Evolutionary conservation across 2,113 vertebrate species (phyloP), one percentile per base, ranked within the genome.

Genomic region (Silurus meridionalis): DNA sequence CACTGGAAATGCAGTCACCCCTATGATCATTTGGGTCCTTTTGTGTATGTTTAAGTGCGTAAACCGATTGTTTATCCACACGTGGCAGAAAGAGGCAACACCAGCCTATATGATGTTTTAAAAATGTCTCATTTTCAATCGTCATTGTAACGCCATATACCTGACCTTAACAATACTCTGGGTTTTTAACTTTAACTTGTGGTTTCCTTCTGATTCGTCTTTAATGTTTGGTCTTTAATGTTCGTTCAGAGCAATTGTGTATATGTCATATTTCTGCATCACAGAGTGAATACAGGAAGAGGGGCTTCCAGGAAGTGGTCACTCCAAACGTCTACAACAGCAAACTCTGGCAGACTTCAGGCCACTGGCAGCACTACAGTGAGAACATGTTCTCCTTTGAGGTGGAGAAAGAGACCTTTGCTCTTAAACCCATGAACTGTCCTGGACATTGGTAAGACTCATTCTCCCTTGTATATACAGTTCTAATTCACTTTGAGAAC

Each of bases 381-480:
- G 98, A 99, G 46, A 99, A 98, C 91, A 99, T 99, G 97, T 99
- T 99, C 93, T 98, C 97, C 17, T 99, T 99, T 55, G 97, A 99
- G 91, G 96, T 95, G 28, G 98, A 99, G 91, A 99, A 99, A 92
- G 98, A 99, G 90, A 93, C 92, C 25, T 99, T 98, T 60, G 98
- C 98, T 80, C 95, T 99, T 75, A 99, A 99, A 83, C 98, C 98
- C 25, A 99, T 99, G 98, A 99, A 99, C 92, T 99, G 98, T 90
- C 98, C 98, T 0, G 98, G 98, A 91, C 98, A 99, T 90, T 99
- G 98, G 98, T 99, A 96, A 87, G 50, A 78, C 13, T 4, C 46
- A 25, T 14, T 50, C 46, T 64, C 10, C 28, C 6, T 80, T 0
- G 10, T 2, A 8, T 14, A 23, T 72, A 37, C 7, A n/a, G 15